Base-by-base conservation (phyloP, 2,888 invertebrate species). In the Amiota communis region DNA sequence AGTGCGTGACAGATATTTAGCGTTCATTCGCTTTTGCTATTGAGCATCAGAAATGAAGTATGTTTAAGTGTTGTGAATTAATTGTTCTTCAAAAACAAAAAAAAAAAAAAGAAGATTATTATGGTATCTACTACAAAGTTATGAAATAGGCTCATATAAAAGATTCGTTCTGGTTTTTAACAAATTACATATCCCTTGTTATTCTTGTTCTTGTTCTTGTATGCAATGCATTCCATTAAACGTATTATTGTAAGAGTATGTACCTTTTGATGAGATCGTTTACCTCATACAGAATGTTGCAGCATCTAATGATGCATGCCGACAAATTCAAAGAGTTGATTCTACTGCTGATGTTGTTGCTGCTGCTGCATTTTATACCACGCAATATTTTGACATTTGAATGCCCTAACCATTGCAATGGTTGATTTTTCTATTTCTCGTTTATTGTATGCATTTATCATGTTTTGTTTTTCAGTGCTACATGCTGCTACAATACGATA, bases 301-400 rank as follows among this genome's bases (percentile, higher is more conserved):
- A 36, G 36, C 53, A 51, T 63, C 63, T 63, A 63, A 63, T 36
- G 6, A 36, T 36, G 36, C 36, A 36, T 63, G 63, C 36, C 36
- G 46, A 63, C 20, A 63, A 11, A 63, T 63, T 61, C 36, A 36
- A 63, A 63, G 36, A 63, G 63, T n/a, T 51, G 36, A 36, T 36
- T 36, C 36, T 36, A 36, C 4, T 59, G 59, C 15, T 59, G 59
- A 4, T 12, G 59, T 20, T 59, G 59, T 20, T 3, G 59, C 17
- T 59, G 36, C 36, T 36, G 36, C 4, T 36, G 36, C 36, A 36
- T 36, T 36, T 23, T 36, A 17, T 70, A 57, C 70, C 57, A 57
- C 70, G 56, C 70, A 56, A 70, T 56, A 70, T 70, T 70, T 56
- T 70, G 70, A 70, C 70, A 70, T 57, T 57, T 70, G 70, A 70